Evolutionary conservation across 2,797 vertebrate species (phyloP), one percentile per base, ranked within the genome.

Genomic region (Sebastes goodei): DNA sequence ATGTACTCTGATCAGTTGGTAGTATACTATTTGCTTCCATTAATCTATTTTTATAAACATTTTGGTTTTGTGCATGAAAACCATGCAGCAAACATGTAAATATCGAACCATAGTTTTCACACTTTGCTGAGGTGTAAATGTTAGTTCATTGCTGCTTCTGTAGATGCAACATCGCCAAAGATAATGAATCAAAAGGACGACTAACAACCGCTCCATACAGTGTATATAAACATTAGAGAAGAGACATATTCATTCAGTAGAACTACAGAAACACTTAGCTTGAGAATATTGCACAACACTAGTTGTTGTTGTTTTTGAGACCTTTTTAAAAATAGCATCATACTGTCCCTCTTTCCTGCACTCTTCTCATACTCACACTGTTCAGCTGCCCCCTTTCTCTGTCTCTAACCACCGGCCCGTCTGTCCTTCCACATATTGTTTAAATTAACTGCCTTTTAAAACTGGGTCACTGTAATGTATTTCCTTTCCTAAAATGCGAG

Each of bases 391-490:
- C 21, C 46, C 27, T 29, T 30, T 60, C 49, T 27, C 11, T 7
- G 15, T 66, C 30, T 67, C 60, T 63, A 56, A 56, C 76, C 23
- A 27, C 38, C 9, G 6, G 60, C 30, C 29, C 53, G 12, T 53
- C 56, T 23, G 27, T 70, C 59, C 60, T 11, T 23, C 61, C 78
- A 83, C 91, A 90, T 84, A 56, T 86, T 94, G 92, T 85, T 92
- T 86, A 78, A 32, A 91, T 94, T 87, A 92, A 70, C 81, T 46
- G 61, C 42, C 35, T 30, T 77, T 63, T 63, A 25, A 90, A 88
- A 86, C 62, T 85, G 67, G 84, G 81, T 89, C 88, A 88, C 38
- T 80, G 7, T 59, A 87, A 33, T 80, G 7, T 62, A 5, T 72
- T 74, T 68, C 35, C 49, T 63, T 32, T 8, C 29, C 49, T 38